Evolutionary conservation across 2,113 vertebrate species (phyloP), one percentile per base, ranked within the genome.

Genomic region (Callospermophilus lateralis): DNA sequence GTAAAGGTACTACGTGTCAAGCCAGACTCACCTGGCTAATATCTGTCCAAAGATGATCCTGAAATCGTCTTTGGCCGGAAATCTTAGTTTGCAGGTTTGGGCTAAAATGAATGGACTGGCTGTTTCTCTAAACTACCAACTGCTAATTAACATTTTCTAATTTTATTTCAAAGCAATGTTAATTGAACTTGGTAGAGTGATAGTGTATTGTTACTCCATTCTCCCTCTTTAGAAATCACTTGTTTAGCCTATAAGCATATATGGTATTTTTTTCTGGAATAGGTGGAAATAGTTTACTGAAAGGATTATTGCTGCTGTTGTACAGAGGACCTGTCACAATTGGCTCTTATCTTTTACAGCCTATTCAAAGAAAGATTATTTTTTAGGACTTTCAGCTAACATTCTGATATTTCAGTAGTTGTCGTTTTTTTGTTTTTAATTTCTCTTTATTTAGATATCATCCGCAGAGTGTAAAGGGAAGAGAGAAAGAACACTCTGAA

Each of bases 131-230:
- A 48, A 73, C 28, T 48, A 80, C 19, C 85, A 92, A 77, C 76
- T 95, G 19, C 13, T 89, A 89, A 92, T 84, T 81, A 53, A 92
- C 2, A 83, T 9, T 45, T 89, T 94, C 48, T 68, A 61, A 63
- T 78, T 85, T 92, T 86, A 37, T 68, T 93, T 85, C 81, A 72
- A 85, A 92, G 39, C 42, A 81, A 10, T 55, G 51, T 51, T 79
- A 61, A 84, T 13, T 81, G 53, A 87, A 9, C 8, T 4, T 95
- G 42, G 13, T 68, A 70, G 95, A 63, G 8, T 63, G 73, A 72
- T 53, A 22, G 70, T 34, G 39, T 73, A 17, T 76, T 73, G 24
- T 89, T 37, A 67, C 16, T 85, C 20, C 92, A 48, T 86, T 89
- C 85, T 96, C 22, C 24, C 15, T 89, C 4, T 17, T 34, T 84